Evolutionary conservation across 2,797 vertebrate species (phyloP).

Genomic region (Holocentrus rufus): DNA sequence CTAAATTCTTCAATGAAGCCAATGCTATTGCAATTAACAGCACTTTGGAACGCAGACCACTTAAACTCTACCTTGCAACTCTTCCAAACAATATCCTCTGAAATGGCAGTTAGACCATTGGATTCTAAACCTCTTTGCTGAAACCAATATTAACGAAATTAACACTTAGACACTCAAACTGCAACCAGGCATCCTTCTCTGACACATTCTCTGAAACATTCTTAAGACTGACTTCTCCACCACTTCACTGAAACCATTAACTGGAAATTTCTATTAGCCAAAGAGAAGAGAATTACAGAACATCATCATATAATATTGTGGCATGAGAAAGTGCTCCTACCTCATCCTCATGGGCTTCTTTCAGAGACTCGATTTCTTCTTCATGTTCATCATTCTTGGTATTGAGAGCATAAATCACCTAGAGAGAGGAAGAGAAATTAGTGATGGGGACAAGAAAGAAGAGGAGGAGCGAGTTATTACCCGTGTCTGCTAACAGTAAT

Average conservation of each 20-base stretch:
- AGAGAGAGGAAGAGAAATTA: conserved; percentile 46
- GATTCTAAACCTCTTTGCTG: neutral
- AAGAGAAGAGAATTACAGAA: no score
- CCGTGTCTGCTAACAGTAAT: no score
- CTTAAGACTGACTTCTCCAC: no score
- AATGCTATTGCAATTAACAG: no score
- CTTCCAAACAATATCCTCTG: conserved; percentile 37
- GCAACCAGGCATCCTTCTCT: no score
- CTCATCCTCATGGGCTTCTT: conserved; percentile 96
- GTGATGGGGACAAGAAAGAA: neutral
- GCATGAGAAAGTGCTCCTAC: conserved; percentile 65
- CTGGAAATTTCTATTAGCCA: no score
- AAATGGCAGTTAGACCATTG: neutral
- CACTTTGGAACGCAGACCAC: no score
- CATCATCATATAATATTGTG: neutral
- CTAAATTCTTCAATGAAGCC: no score
- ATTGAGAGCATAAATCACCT: conserved; percentile 99
- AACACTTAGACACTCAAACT: no score
- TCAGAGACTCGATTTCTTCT: conserved; percentile 93
- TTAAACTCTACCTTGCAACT: conserved; percentile 9
- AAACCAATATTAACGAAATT: no score
- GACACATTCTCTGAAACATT: no score
- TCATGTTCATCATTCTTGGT: conserved; percentile 99
- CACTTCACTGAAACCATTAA: no score
- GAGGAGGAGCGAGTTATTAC: conserved; percentile 11